A percentile compares a stretch with the other conserved stretches of the same genome.
These are phyloP conservation scores for Bothrops jararaca DNA, from an alignment of 2,113 vertebrate species.

Conservation along the genomic window DNA sequence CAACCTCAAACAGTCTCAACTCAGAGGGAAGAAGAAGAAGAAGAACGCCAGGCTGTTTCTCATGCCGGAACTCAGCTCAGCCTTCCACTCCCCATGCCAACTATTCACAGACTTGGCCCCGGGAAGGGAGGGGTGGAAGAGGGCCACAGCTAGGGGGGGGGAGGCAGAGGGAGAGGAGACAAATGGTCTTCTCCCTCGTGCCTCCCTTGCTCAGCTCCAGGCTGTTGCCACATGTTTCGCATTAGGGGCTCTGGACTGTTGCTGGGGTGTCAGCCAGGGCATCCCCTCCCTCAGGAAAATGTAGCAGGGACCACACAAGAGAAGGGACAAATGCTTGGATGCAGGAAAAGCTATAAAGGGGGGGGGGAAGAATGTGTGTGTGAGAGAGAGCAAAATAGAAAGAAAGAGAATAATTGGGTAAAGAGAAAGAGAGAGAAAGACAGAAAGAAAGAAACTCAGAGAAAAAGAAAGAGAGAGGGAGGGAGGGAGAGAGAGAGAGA, in stretches of 20 bases:
- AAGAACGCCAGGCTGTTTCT: neutral
- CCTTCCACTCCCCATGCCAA: neutral
- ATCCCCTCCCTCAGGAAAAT: slow-evolving; percentile 42
- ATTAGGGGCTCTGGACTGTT: slow-evolving; percentile 70
- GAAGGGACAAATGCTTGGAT: slow-evolving; percentile 35
- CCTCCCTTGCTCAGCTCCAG: slow-evolving; percentile 69
- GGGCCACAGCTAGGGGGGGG: neutral
- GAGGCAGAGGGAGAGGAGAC: neutral
- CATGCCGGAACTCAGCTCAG: neutral
- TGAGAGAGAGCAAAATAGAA: neutral
- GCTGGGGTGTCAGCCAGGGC: slow-evolving; percentile 56
- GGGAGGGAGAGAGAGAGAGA: neutral
- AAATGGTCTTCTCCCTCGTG: slow-evolving; percentile 61
- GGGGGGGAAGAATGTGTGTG: too few species aligned
- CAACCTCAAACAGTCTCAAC: neutral
- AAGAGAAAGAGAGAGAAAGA: neutral
- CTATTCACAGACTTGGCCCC: neutral
- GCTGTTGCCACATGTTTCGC: slow-evolving; percentile 76
- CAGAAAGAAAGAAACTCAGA: too few species aligned
- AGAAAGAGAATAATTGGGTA: neutral
- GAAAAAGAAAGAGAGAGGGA: neutral
- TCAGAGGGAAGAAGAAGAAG: too few species aligned
- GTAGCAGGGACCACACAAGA: slow-evolving; percentile 55
- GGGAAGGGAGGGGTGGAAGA: neutral
- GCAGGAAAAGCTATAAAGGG: neutral